Conservation (phyloP, 2,888 invertebrate genomes). For the Digitonthophagus gazella region DNA sequence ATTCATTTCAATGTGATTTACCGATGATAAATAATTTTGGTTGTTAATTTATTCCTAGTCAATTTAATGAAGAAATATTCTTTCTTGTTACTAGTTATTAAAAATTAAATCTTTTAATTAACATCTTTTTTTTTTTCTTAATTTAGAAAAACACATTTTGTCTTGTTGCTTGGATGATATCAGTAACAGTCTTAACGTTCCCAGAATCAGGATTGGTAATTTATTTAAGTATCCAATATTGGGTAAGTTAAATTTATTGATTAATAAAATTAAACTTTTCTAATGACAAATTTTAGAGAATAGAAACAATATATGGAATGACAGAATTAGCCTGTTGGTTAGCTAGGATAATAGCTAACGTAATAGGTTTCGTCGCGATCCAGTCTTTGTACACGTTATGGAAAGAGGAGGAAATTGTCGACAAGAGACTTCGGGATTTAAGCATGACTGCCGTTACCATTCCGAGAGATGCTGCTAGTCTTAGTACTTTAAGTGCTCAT, state of each 20-base stretch:
- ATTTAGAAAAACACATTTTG: slow-evolving; percentile 54
- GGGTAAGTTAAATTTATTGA: slow-evolving; percentile 47
- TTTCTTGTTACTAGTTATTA: no score
- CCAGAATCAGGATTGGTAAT: slow-evolving; percentile 58
- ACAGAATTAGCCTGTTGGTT: slow-evolving; percentile 55
- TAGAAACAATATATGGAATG: slow-evolving; percentile 52
- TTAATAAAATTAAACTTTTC: slow-evolving; percentile 19
- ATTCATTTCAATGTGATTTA: no score
- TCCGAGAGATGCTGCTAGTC: slow-evolving; percentile 38
- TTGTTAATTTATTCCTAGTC: no score
- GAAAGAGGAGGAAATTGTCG: slow-evolving; percentile 55
- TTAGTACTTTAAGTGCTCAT: slow-evolving; percentile 38
- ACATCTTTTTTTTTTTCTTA: slow-evolving; percentile 17
- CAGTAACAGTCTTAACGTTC: slow-evolving; percentile 53
- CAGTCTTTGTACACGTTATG: slow-evolving; percentile 55
- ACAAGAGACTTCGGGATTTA: slow-evolving; percentile 52
- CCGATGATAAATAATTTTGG: no score
- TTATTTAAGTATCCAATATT: slow-evolving; percentile 57
- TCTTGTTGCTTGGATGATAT: slow-evolving; percentile 55
- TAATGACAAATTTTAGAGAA: slow-evolving; percentile 52
- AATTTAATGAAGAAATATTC: no score
- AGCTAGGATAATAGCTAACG: slow-evolving; percentile 50
- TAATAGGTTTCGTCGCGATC: slow-evolving; percentile 53
- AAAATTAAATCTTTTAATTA: slow-evolving; percentile 3
- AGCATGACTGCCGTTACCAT: slow-evolving; percentile 47